Percentiles rank a stretch among this genome's conserved stretches.
These are phyloP conservation scores for Gortyna flavago DNA, from an alignment of 2,888 invertebrate genomes.

Conservation along the genomic window DNA sequence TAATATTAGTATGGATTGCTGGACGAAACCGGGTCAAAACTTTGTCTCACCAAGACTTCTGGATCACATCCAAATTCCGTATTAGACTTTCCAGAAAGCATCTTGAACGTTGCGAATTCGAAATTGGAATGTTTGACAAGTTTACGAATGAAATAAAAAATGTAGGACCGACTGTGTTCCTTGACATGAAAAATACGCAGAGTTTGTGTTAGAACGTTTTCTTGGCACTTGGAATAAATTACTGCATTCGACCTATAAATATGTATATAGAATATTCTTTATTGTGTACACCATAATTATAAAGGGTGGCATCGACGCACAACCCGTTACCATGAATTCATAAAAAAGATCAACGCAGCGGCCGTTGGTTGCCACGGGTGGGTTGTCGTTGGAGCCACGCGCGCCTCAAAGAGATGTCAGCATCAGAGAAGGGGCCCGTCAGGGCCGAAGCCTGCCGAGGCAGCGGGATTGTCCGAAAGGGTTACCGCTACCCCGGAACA, in stretches of 20 bases:
- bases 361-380: too few species aligned
- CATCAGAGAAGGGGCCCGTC: too few species aligned
- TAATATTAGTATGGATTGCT: not conserved
- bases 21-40: constrained; percentile 37
- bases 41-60: constrained; percentile 42
- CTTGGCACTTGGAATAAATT: not conserved
- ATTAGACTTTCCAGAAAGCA: constrained; percentile 63
- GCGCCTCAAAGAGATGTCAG: too few species aligned
- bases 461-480: too few species aligned
- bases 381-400: too few species aligned
- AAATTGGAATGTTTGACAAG: constrained; percentile 69
- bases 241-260: not conserved
- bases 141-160: constrained; percentile 62
- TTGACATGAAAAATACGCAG: constrained; percentile 10
- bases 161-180: constrained; percentile 15
- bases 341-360: too few species aligned
- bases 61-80: constrained; percentile 67
- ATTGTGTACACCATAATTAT: too few species aligned
- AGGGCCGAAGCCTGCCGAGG: too few species aligned
- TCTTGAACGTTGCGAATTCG: constrained; percentile 59
- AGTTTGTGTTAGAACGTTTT: not conserved
- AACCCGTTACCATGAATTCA: too few species aligned
- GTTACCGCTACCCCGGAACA: too few species aligned
- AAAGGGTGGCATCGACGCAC: too few species aligned
- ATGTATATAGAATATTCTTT: too few species aligned